Evolutionary conservation across 2,888 invertebrate genomes (phyloP), one percentile per base, ranked within the genome.

Genomic region (Dione juno): DNA sequence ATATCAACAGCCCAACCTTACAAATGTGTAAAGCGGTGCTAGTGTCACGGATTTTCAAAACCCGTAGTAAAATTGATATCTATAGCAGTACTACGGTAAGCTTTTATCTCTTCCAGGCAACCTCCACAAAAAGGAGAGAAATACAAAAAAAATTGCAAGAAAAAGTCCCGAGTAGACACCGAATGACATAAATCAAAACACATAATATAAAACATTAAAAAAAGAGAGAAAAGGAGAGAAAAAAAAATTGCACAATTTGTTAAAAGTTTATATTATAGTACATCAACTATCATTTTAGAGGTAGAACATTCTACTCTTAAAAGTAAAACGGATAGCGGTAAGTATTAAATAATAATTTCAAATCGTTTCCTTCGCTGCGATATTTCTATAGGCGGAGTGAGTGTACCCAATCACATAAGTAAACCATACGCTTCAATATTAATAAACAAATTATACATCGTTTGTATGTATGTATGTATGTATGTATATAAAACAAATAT

Each of bases 221-320:
- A 28, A 64, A 61, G 57, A 43, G 7, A 10, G 13, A 9, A 54
- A 58, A 10, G 37, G 53, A 66, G 69, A 19, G 80, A 85, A 84
- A 80, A 76, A 84, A 82, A 82, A 68, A n/a, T n/a, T 35, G 61
- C 75, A 72, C 79, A 76, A 73, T 70, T 86, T 90, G 91, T 92
- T 92, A 92, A 92, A 92, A 90, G 91, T 90, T 91, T 90, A 88
- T 89, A 89, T 78, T 80, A 80, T 91, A 92, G 90, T 92, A 92
- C 92, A 92, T 91, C 92, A 90, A 92, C 90, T 92, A 92, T 91
- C 89, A 89, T 88, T 57, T 91, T 92, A 92, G 92, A 92, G 92
- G 92, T 92, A 92, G 92, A 92, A 90, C 91, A 90, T 88, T 89
- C 92, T 92, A 92, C 92, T 87, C 88, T 90, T 90, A 91, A 76